These are phyloP conservation scores for Falcunculus frontatus DNA, from an alignment of 2,113 vertebrate genomes.

Conservation along the genomic window DNA sequence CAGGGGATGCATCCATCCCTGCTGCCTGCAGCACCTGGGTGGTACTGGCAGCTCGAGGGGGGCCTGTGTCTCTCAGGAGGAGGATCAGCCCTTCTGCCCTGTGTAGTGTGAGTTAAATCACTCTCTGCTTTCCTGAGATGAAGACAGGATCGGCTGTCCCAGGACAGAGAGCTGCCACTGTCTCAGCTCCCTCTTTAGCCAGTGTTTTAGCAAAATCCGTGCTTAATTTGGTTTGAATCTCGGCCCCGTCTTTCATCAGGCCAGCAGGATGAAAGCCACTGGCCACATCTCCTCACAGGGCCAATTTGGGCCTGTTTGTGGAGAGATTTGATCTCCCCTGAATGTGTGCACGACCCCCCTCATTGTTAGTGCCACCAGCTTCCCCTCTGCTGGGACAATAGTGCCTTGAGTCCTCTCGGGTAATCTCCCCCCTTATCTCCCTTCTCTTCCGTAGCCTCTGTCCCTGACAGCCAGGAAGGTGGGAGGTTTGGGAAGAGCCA, in stretches of 20 bases:
- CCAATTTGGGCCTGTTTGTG: neutral
- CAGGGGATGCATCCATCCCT: neutral
- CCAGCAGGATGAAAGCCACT: neutral
- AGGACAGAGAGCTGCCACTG: neutral
- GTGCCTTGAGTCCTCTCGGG: neutral
- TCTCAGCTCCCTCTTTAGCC: neutral
- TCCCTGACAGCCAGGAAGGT: neutral
- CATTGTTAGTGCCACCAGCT: constrained; percentile 20
- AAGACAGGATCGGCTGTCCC: rapidly evolving
- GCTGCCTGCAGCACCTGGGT: neutral
- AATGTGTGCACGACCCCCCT: neutral
- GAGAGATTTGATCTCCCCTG: constrained; percentile 23
- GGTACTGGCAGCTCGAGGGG: neutral
- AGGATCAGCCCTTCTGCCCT: neutral
- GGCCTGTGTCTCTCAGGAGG: rapidly evolving
- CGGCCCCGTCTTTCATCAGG: neutral
- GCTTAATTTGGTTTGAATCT: neutral
- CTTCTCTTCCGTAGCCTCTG: neutral
- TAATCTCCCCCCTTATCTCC: constrained; percentile 52
- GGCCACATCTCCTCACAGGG: neutral
- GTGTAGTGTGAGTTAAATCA: rapidly evolving
- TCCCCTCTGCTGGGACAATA: constrained; percentile 13
- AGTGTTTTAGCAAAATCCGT: rapidly evolving
- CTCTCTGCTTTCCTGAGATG: neutral
- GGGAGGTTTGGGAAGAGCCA: neutral